Conservation (phyloP, 2,888 invertebrate genomes). For the Eilema depressum region DNA sequence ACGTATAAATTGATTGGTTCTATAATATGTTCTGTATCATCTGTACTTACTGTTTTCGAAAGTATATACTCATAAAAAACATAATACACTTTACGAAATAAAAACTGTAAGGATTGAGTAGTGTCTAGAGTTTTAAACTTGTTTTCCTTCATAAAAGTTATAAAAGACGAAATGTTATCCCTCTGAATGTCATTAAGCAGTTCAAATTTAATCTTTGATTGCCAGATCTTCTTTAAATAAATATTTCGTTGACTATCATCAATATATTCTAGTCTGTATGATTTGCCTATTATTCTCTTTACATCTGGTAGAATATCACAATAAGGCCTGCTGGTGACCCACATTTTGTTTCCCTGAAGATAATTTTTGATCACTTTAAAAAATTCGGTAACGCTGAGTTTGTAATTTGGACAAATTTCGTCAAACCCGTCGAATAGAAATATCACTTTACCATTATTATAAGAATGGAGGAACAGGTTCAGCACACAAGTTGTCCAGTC, state of each 20-base stretch:
- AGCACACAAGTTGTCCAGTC: slow-evolving; percentile 11
- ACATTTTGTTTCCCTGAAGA: slow-evolving; percentile 23
- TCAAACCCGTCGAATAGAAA: slow-evolving; percentile 49
- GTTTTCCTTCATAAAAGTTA: slow-evolving; percentile 23
- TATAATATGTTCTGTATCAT: not conserved
- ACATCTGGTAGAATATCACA: slow-evolving; percentile 26
- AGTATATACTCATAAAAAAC: not conserved
- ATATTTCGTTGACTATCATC: slow-evolving; percentile 19
- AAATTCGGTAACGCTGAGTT: slow-evolving; percentile 25
- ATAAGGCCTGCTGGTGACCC: slow-evolving; percentile 45
- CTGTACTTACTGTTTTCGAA: not conserved
- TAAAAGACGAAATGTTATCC: slow-evolving; percentile 26
- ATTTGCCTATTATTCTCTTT: slow-evolving; percentile 17
- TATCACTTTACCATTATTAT: slow-evolving; percentile 29
- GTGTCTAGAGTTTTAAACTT: not conserved
- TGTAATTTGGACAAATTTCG: slow-evolving; percentile 44
- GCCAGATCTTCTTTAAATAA: slow-evolving; percentile 29
- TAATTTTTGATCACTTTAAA: slow-evolving; percentile 15
- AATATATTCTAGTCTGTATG: slow-evolving; percentile 23
- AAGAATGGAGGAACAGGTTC: slow-evolving; percentile 34
- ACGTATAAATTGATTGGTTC: not conserved
- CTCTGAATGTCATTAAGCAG: slow-evolving; percentile 21
- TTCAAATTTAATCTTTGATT: slow-evolving; percentile 24
- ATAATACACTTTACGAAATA: not conserved
- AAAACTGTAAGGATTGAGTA: not conserved